A percentile compares a stretch with the other conserved stretches of the same genome.
Conservation (phyloP, 1,140 invertebrate species). For the Listronotus bonariensis region DNA sequence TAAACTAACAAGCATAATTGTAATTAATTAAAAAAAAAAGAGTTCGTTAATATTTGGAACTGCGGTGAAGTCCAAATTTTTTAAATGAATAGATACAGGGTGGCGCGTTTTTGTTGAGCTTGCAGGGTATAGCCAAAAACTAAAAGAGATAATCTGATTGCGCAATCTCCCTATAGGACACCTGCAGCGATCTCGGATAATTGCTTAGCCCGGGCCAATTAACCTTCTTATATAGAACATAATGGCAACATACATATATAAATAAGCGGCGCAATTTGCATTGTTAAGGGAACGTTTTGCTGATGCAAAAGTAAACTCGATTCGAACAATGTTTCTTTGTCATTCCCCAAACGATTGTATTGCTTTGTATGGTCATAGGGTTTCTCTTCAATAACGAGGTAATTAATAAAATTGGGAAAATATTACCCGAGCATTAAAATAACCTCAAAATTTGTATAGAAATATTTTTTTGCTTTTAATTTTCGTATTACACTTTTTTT, state of each 20-base stretch:
- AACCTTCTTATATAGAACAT: conserved; percentile 34
- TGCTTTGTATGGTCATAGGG: neutral
- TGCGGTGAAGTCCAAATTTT: too few relatives aligned
- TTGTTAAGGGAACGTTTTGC: conserved; percentile 17
- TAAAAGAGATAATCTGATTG: too few relatives aligned
- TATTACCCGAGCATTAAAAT: too few relatives aligned
- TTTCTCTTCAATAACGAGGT: neutral
- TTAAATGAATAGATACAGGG: too few relatives aligned
- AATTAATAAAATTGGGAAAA: conserved; percentile 1
- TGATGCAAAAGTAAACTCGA: conserved; percentile 15
- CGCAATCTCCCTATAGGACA: conserved; percentile 14
- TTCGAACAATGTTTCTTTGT: conserved; percentile 21
- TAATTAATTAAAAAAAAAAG: too few relatives aligned
- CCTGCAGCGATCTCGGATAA: conserved; percentile 22
- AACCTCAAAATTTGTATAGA: too few relatives aligned
- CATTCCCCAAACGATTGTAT: neutral
- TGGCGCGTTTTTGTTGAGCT: too few relatives aligned
- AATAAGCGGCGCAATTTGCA: conserved; percentile 23
- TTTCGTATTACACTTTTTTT: too few relatives aligned
- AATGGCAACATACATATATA: conserved; percentile 31
- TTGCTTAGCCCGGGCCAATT: conserved; percentile 28
- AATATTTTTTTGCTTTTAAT: too few relatives aligned
- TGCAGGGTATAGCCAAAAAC: too few relatives aligned
- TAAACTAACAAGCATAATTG: too few relatives aligned
- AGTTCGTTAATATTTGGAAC: too few relatives aligned